These are phyloP conservation scores for Leptosomus discolor DNA, from an alignment of 2,113 vertebrate genomes.

Conservation along the genomic window DNA sequence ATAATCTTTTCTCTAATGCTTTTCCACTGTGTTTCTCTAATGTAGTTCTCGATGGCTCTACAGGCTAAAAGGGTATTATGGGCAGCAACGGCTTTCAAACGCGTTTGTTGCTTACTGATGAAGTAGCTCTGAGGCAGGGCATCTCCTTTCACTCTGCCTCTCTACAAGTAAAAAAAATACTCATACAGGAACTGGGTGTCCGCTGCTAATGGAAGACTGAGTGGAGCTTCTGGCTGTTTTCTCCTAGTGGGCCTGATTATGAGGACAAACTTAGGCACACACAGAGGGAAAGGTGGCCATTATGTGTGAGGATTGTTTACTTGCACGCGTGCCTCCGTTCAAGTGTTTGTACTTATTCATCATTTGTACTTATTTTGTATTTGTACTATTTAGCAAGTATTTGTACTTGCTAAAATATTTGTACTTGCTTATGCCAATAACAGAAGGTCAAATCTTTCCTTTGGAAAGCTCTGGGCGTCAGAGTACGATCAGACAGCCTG, in stretches of 20 bases:
- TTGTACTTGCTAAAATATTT: neutral
- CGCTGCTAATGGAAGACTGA: neutral
- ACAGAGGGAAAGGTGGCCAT: neutral
- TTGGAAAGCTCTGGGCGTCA: neutral
- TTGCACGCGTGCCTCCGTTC: neutral
- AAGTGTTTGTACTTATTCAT: neutral
- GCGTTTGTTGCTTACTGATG: neutral
- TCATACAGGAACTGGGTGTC: neutral
- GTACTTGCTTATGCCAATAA: neutral
- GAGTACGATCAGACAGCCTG: neutral
- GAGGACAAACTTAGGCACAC: fast-evolving
- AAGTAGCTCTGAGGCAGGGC: neutral
- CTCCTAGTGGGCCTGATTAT: neutral
- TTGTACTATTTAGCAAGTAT: neutral
- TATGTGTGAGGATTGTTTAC: neutral
- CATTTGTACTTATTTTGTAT: neutral
- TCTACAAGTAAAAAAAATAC: neutral
- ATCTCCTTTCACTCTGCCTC: neutral
- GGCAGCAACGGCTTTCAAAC: neutral
- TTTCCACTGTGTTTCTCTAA: neutral
- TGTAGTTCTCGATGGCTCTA: neutral
- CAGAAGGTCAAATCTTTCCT: neutral
- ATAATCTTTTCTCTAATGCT: neutral
- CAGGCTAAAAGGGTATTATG: neutral
- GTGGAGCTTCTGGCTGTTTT: neutral